Evolutionary conservation across 92 coral and sea anemone genomes (phyloP).

Genomic region (Hydrozoanthus gracilis): DNA sequence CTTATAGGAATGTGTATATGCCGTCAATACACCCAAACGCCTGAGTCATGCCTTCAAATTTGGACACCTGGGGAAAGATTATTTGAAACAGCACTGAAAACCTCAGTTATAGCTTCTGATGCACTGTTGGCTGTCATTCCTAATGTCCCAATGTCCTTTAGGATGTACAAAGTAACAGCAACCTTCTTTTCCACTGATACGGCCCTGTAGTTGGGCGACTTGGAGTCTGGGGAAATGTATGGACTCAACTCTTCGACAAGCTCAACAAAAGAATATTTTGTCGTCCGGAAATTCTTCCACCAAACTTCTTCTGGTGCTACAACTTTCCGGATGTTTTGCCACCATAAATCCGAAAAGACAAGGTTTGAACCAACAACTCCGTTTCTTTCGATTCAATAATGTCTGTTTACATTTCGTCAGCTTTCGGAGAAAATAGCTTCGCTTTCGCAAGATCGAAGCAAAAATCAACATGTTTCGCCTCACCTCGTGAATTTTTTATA

Average conservation of each 20-base stretch:
- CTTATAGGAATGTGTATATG: constrained; percentile 60
- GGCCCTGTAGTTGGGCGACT: constrained; percentile 61
- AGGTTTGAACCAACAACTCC: constrained; percentile 39
- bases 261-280: constrained; percentile 42
- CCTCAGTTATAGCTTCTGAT: constrained; percentile 58
- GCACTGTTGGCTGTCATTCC: constrained; percentile 74
- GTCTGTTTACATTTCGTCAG: constrained; percentile 38
- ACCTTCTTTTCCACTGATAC: constrained; percentile 60
- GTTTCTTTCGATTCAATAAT: constrained; percentile 42
- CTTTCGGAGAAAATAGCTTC: constrained; percentile 45
- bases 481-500: constrained; percentile 33
- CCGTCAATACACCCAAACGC: constrained; percentile 68
- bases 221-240: constrained; percentile 55
- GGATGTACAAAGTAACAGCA: constrained; percentile 57
- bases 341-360: constrained; percentile 45
- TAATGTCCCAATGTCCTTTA: constrained; percentile 68
- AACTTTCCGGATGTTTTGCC: constrained; percentile 57
- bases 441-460: constrained; percentile 42
- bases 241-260: constrained; percentile 38
- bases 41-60: constrained; percentile 70
- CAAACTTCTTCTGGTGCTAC: constrained; percentile 57
- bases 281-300: constrained; percentile 55
- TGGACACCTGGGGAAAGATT: constrained; percentile 60
- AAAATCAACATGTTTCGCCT: constrained; percentile 32
- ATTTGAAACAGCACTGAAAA: constrained; percentile 55